phyloP scores from a whole-genome alignment of 2,113 vertebrate genomes.

The Tragelaphus imberbis region DNA sequence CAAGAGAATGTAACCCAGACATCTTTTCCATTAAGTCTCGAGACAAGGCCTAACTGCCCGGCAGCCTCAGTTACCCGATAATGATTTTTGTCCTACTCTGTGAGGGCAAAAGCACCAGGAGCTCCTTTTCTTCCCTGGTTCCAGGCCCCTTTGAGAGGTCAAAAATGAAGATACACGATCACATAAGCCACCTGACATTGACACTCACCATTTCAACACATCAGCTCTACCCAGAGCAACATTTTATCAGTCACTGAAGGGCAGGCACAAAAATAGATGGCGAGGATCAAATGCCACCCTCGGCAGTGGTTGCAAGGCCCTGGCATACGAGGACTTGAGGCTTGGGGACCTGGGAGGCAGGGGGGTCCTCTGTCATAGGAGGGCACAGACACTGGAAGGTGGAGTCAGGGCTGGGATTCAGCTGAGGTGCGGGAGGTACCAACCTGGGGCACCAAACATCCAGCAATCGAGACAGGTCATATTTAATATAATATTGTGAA shows the following conservation, averaged over 20 bases:
- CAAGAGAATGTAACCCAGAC: not conserved
- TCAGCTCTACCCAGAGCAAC: constrained; percentile 13
- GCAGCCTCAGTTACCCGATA: not conserved
- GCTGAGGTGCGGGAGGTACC: not conserved
- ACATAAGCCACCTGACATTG: constrained; percentile 43
- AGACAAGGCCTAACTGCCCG: not conserved
- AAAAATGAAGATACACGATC: constrained; percentile 39
- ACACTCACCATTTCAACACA: constrained; percentile 42
- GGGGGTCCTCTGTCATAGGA: not conserved
- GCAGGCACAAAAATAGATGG: constrained; percentile 63
- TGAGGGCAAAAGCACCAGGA: not conserved
- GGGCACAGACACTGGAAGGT: not conserved
- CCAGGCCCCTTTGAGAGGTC: constrained; percentile 15
- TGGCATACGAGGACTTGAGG: not conserved
- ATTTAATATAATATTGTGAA: not conserved
- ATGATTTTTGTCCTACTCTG: not conserved
- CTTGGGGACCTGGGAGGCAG: not conserved
- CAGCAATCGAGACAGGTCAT: not conserved
- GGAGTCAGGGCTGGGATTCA: not conserved
- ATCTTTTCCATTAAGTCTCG: not conserved
- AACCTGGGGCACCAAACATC: not conserved
- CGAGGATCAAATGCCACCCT: constrained; percentile 49
- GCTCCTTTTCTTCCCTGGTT: not conserved
- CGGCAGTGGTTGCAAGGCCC: not conserved
- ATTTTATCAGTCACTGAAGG: constrained; percentile 61